These are phyloP conservation scores for Struthidea cinerea DNA, from an alignment of 2,113 vertebrate genomes.

Conservation along the genomic window DNA sequence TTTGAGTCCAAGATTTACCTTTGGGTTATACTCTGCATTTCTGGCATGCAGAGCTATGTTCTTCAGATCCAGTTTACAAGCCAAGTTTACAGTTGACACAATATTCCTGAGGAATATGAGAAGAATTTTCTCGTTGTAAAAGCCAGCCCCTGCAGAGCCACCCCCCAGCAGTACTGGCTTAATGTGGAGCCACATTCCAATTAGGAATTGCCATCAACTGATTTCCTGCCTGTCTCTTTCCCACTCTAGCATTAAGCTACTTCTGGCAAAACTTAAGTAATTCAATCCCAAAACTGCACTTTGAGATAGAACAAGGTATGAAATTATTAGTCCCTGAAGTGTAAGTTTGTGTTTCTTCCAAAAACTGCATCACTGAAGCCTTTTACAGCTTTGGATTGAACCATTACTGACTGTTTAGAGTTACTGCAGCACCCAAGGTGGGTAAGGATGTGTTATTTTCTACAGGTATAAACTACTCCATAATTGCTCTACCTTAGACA, in stretches of 20 bases:
- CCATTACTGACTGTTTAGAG: neutral
- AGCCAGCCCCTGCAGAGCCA: neutral
- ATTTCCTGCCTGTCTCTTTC: neutral
- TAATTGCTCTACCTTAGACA: neutral
- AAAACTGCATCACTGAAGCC: neutral
- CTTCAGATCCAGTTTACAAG: slow-evolving; percentile 93
- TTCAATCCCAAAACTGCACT: neutral
- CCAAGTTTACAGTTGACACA: slow-evolving; percentile 93
- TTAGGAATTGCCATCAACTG: neutral
- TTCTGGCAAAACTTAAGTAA: neutral
- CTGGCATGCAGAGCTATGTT: slow-evolving; percentile 92
- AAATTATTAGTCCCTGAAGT: neutral
- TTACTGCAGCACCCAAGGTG: neutral
- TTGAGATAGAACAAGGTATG: neutral
- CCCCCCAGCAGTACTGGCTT: neutral
- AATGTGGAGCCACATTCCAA: neutral
- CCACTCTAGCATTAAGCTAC: neutral
- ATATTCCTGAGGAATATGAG: slow-evolving; percentile 82
- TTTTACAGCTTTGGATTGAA: neutral
- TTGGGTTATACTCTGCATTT: slow-evolving; percentile 98
- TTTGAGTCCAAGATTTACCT: slow-evolving; percentile 70
- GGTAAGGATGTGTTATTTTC: neutral
- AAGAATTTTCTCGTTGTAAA: neutral
- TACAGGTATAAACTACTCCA: neutral
- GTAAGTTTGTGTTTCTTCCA: neutral